phyloP scores from a whole-genome alignment of 2,113 vertebrate species.

The Malaclemys terrapin region DNA sequence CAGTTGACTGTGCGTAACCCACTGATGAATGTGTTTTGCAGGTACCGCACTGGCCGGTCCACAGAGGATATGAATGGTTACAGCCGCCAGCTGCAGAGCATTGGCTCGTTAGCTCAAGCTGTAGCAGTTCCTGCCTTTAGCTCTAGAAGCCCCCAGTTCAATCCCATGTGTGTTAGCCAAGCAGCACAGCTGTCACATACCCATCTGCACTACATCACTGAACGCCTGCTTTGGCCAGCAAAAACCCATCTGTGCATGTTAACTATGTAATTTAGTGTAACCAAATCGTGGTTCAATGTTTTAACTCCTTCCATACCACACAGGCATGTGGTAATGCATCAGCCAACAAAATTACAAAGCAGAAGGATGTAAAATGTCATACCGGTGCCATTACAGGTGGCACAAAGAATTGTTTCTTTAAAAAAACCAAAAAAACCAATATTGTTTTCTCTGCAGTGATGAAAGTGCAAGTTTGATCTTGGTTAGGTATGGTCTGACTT shows the following conservation, averaged over 20 bases:
- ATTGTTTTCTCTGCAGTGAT: not conserved
- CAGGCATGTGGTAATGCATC: not conserved
- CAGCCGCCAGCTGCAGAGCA: not conserved
- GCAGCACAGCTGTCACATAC: not conserved
- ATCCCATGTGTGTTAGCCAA: not conserved
- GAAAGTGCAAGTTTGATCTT: not conserved
- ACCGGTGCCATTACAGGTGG: not conserved
- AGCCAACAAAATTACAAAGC: not conserved
- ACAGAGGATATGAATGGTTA: not conserved
- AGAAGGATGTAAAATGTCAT: not conserved
- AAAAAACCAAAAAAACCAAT: not conserved
- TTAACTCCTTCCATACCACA: not conserved
- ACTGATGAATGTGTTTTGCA: not conserved
- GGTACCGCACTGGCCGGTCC: rapidly evolving
- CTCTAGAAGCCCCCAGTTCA: not conserved
- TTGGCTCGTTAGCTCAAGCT: not conserved
- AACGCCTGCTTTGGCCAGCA: not conserved
- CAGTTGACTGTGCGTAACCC: not conserved
- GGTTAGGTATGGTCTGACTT: not conserved
- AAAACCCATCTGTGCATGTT: not conserved
- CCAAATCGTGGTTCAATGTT: not conserved
- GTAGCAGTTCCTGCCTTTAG: not conserved
- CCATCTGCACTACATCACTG: not conserved
- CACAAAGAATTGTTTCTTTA: not conserved
- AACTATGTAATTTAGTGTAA: not conserved